Conservation (phyloP, 2,888 invertebrate species). For the Trichogramma evanescens region DNA sequence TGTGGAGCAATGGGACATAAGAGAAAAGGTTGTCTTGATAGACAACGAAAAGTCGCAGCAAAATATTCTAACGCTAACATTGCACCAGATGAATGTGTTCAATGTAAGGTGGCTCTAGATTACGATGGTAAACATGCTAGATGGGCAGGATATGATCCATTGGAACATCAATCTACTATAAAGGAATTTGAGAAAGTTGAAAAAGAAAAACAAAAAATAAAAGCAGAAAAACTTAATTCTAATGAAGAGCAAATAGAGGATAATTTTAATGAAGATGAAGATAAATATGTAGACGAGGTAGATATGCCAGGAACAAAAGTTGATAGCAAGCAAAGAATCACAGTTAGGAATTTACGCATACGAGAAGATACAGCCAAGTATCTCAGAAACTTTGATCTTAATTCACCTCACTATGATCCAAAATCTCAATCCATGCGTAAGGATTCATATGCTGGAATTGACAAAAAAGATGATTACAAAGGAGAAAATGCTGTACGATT, state of each 20-base stretch:
- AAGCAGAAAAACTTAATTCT: slow-evolving; percentile 83
- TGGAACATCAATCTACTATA: slow-evolving; percentile 80
- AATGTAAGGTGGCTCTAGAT: slow-evolving; percentile 71
- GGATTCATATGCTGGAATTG: slow-evolving; percentile 71
- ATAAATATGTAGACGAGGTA: slow-evolving; percentile 88
- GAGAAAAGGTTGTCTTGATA: too few relatives aligned
- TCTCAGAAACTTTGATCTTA: slow-evolving; percentile 88
- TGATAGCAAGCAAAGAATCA: slow-evolving; percentile 97
- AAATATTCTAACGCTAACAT: slow-evolving; percentile 80
- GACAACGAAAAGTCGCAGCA: too few relatives aligned
- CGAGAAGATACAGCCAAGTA: slow-evolving; percentile 99
- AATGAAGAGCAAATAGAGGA: slow-evolving; percentile 64
- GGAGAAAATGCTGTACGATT: slow-evolving; percentile 96
- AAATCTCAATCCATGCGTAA: slow-evolving; percentile 98
- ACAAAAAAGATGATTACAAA: slow-evolving; percentile 68
- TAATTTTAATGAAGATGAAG: slow-evolving; percentile 71
- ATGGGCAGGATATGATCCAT: slow-evolving; percentile 93
- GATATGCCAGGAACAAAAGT: slow-evolving; percentile 99
- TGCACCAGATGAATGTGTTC: slow-evolving; percentile 86
- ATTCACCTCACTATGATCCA: slow-evolving; percentile 98
- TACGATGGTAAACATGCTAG: slow-evolving; percentile 94
- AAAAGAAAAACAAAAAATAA: slow-evolving; percentile 82
- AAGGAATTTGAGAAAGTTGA: slow-evolving; percentile 91
- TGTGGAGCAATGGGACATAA: too few relatives aligned
- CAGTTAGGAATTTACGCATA: slow-evolving; percentile 94